Conservation (phyloP, 2,113 vertebrate species). For the Amia ocellicauda region DNA sequence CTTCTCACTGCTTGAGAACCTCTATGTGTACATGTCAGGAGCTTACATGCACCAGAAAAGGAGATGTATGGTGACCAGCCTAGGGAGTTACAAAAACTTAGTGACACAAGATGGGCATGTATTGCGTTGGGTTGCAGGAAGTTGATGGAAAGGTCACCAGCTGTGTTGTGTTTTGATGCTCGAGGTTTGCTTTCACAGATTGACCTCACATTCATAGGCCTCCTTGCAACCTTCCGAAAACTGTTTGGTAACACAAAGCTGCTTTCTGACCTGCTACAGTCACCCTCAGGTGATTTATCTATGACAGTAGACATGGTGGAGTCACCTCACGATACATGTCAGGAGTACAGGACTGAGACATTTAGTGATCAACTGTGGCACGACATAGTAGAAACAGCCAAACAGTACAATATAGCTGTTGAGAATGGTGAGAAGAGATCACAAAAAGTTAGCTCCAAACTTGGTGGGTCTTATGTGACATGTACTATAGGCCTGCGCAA, state of each 20-base stretch:
- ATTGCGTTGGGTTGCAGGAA: conserved; percentile 8
- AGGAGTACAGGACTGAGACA: conserved; percentile 20
- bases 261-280: conserved; percentile 13
- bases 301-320: conserved; percentile 16
- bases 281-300: conserved; percentile 19
- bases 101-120: conserved; percentile 26
- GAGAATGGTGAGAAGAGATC: conserved; percentile 12
- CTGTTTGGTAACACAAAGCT: conserved; percentile 4
- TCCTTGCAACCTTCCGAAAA: conserved; percentile 14
- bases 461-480: conserved; percentile 17
- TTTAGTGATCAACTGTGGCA: conserved; percentile 18
- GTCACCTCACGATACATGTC: conserved; percentile 13
- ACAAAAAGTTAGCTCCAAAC: conserved; percentile 19
- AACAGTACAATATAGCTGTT: conserved; percentile 17
- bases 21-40: too few relatives aligned
- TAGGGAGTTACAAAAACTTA: too few relatives aligned
- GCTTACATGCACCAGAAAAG: too few relatives aligned
- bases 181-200: conserved; percentile 15
- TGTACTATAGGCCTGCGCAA: conserved; percentile 14
- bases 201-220: conserved; percentile 17
- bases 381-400: conserved; percentile 20
- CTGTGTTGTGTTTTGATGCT: conserved; percentile 14
- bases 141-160: conserved; percentile 14
- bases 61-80: too few relatives aligned
- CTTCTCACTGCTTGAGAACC: too few relatives aligned